Evolutionary conservation across 2,888 invertebrate genomes (phyloP), one percentile per base, ranked within the genome.

Genomic region (Saturnia japonica): DNA sequence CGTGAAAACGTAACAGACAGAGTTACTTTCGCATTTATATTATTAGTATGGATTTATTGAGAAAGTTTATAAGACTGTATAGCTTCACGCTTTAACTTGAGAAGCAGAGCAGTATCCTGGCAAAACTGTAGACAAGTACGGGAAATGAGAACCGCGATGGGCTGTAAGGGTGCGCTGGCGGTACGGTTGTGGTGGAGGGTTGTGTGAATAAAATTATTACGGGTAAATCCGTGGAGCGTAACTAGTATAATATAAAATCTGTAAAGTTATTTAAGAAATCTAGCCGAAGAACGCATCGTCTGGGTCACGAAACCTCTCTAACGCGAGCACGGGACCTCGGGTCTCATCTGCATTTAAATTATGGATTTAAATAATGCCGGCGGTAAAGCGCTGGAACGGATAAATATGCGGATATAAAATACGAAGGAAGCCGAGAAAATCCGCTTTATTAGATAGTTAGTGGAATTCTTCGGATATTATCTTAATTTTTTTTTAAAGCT

Each of bases 341-440:
- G 34, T 25, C 82, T 83, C 81, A 86, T 86, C 85, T 85, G 81
- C 85, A 85, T 85, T 83, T 83, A 85, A 82, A 86, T 85, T 82
- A 85, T 84, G 82, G 82, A 82, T 82, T 84, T 83, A 82, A 85
- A 82, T 85, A 82, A 85, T 79, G 80, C 74, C 75, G 75, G 76
- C 76, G 75, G 80, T 82, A 80, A 79, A 73, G 76, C 77, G 76
- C 77, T 77, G 76, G 76, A 73, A 70, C 70, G 75, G 74, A 74
- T 74, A 73, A 78, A 77, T 75, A 73, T 68, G 57, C 75, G 69
- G 71, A 70, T 43, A 74, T 71, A 76, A 79, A 77, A 73, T 73
- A 75, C 72, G 72, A 68, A 57, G 74, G 70, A 70, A 68, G 43
- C 68, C 54, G 51, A 25, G 69, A 19, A 77, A 79, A 80, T 80